Conservation (phyloP, 2,113 vertebrate genomes). For the Carassius auratus region DNA sequence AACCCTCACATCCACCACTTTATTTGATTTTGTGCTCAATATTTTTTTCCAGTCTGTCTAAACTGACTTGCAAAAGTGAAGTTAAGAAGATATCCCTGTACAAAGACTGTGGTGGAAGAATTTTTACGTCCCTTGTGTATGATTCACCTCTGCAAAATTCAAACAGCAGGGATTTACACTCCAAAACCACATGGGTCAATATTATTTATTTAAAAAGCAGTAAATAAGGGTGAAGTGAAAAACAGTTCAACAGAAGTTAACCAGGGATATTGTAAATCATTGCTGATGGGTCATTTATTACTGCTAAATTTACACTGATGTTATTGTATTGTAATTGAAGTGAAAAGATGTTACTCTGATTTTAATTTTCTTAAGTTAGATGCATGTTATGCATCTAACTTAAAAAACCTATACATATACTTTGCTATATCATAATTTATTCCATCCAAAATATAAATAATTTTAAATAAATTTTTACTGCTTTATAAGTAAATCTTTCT, state of each 20-base stretch:
- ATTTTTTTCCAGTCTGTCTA: not conserved
- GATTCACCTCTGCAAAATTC: not conserved
- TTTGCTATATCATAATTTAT: not conserved
- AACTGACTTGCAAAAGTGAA: not conserved
- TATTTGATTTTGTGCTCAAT: not conserved
- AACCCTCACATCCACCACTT: slow-evolving; percentile 1
- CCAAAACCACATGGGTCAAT: not conserved
- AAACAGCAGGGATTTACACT: not conserved
- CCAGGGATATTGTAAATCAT: not conserved
- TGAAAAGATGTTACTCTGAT: not conserved
- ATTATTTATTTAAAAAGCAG: not conserved
- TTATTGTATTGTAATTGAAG: not conserved
- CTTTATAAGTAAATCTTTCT: not conserved
- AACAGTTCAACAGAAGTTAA: not conserved
- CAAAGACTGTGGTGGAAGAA: not conserved
- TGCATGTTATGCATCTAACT: not conserved
- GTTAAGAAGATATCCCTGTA: not conserved
- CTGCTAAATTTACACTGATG: not conserved
- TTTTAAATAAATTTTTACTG: not conserved
- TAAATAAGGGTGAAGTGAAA: not conserved
- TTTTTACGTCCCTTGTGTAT: not conserved
- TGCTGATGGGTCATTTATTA: not conserved
- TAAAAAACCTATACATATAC: not conserved
- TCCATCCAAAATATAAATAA: not conserved
- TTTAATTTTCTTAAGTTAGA: not conserved